Conservation (phyloP, 2,113 vertebrate genomes). For the Ciconia boyciana region DNA sequence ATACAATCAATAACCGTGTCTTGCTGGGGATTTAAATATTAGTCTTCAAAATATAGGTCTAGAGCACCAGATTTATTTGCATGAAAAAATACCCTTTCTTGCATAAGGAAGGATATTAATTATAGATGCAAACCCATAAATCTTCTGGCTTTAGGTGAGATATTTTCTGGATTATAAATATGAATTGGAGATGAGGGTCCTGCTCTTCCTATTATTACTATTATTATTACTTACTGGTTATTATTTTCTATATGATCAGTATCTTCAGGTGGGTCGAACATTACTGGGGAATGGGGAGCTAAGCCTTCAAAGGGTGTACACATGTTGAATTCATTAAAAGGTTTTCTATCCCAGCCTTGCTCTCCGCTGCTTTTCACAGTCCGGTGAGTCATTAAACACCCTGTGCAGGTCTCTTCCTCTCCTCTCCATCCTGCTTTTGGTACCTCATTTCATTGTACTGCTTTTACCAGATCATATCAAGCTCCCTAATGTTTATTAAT, state of each 20-base stretch:
- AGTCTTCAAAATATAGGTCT: slow-evolving; percentile 29
- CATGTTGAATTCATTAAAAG: slow-evolving; percentile 34
- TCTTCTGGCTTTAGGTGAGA: slow-evolving; percentile 38
- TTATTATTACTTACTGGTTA: slow-evolving; percentile 52
- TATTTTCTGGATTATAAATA: slow-evolving; percentile 53
- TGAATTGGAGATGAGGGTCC: slow-evolving; percentile 51
- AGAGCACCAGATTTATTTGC: slow-evolving; percentile 26
- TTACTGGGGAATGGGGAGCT: neutral
- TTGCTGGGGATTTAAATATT: slow-evolving; percentile 42
- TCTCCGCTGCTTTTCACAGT: neutral
- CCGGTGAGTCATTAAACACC: slow-evolving; percentile 18
- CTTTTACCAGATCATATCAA: slow-evolving; percentile 48
- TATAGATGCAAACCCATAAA: slow-evolving; percentile 61
- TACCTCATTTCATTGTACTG: slow-evolving; percentile 26
- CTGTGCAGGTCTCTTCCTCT: slow-evolving; percentile 8
- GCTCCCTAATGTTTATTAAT: slow-evolving; percentile 61
- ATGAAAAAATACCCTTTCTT: slow-evolving; percentile 15
- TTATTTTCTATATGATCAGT: slow-evolving; percentile 21
- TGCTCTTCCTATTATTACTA: slow-evolving; percentile 42
- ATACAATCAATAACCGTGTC: neutral
- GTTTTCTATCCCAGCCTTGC: neutral
- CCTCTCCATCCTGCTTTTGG: neutral
- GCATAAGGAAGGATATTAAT: slow-evolving; percentile 54
- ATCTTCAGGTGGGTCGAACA: slow-evolving; percentile 39
- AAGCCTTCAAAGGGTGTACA: neutral